Percentiles rank a stretch among this genome's conserved stretches.
phyloP scores from a whole-genome alignment of 2,113 vertebrate genomes.

The Boulengeromyrus knoepffleri region DNA sequence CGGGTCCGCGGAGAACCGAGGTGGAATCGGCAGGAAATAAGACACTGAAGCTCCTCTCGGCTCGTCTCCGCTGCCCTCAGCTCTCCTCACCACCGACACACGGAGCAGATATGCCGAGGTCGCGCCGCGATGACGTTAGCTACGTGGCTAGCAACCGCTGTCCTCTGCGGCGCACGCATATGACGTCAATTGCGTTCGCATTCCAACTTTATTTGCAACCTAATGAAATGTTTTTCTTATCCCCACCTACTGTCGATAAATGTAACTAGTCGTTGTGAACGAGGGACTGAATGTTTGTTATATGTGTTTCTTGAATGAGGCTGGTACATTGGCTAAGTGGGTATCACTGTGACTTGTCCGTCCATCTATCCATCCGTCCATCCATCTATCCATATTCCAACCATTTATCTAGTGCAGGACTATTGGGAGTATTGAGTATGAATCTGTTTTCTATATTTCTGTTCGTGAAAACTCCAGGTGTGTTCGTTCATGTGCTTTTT shows the following conservation, averaged over 20 bases:
- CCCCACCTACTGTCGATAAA: neutral
- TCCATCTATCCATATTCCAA: neutral
- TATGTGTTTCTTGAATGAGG: neutral
- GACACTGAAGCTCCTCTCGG: neutral
- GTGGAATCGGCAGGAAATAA: conserved; percentile 20
- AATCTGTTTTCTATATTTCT: neutral
- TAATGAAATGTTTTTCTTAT: neutral
- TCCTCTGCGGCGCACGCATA: conserved; percentile 17
- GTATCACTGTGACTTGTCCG: neutral
- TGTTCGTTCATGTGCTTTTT: neutral
- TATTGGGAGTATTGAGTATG: neutral
- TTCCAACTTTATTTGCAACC: conserved; percentile 4
- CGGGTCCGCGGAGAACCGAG: conserved; percentile 12
- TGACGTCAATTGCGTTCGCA: conserved; percentile 15
- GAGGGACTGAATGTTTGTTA: neutral
- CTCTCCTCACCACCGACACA: conserved; percentile 17
- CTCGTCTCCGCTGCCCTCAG: conserved; percentile 8
- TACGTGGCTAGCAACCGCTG: conserved; percentile 24
- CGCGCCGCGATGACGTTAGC: conserved; percentile 45
- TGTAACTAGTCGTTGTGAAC: neutral
- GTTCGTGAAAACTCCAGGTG: neutral
- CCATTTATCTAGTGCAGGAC: neutral
- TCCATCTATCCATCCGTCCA: neutral
- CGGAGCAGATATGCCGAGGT: conserved; percentile 37
- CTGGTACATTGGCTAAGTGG: neutral